These are phyloP conservation scores for Oscheius onirici DNA, from an alignment of 2,888 invertebrate genomes.

Conservation along the genomic window DNA sequence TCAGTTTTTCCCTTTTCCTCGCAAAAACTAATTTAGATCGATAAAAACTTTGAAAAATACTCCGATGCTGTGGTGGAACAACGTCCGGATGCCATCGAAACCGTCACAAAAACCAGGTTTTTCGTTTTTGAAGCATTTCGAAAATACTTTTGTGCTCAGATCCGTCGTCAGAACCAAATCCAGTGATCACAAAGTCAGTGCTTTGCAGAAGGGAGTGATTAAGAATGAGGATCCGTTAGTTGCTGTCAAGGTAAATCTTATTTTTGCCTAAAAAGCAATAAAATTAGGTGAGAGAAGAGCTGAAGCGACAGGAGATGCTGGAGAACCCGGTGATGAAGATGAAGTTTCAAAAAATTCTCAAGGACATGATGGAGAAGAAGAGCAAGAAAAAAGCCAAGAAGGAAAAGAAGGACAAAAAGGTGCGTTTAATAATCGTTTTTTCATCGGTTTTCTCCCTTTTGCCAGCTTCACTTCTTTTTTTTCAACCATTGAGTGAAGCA, in stretches of 20 bases:
- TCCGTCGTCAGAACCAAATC: constrained; percentile 14
- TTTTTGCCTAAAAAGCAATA: background rate
- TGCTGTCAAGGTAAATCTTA: constrained; percentile 57
- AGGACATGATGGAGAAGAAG: constrained; percentile 47
- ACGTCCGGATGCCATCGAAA: constrained; percentile 52
- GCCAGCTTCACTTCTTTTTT: no score
- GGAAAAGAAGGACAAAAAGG: constrained; percentile 41
- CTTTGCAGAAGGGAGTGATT: constrained; percentile 56
- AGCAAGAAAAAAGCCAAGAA: constrained; percentile 39
- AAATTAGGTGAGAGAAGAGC: constrained; percentile 58
- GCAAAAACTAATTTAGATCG: constrained; percentile 37
- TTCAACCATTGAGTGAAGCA: no score
- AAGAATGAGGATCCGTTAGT: constrained; percentile 66
- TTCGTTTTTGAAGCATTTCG: background rate
- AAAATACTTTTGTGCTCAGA: constrained; percentile 33
- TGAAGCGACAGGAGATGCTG: constrained; percentile 55
- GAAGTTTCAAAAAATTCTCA: constrained; percentile 58
- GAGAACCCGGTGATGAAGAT: constrained; percentile 64
- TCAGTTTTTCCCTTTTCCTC: constrained; percentile 17
- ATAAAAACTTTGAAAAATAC: constrained; percentile 68
- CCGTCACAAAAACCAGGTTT: constrained; percentile 39
- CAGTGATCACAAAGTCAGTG: constrained; percentile 37
- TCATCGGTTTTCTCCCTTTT: background rate
- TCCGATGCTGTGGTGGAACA: constrained; percentile 64
- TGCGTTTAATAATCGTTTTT: background rate